Evolutionary conservation across 2,113 vertebrate species (phyloP), one percentile per base, ranked within the genome.

Genomic region (Puffinus mauretanicus): DNA sequence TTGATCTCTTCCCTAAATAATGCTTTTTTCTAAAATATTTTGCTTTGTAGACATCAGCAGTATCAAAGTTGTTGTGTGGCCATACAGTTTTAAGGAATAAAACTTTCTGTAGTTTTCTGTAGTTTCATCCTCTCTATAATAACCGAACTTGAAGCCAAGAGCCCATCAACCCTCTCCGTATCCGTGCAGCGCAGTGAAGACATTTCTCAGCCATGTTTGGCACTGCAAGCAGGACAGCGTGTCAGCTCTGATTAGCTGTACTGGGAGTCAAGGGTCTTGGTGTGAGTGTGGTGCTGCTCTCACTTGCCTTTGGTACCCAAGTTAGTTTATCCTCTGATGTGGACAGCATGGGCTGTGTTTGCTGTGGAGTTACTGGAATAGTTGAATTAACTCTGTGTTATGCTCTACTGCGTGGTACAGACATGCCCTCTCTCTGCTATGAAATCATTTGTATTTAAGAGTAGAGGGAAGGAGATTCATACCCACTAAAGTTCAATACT

Each of bases 141-240:
- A 29, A 66, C 5, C 40, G 77, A 71, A 11, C 38, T 20, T 16
- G 62, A 80, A 42, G 44, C 75, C 51, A 55, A 57, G 66, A 51
- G 24, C 49, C 88, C 1, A 0, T 26, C 78, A 70, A 42, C 38
- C 34, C 13, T 64, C 18, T 65, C 34, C 0, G 0, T 49, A 42
- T 54, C 54, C 8, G 44, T 2, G 40, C 62, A 90, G 79, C 34
- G 40, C 58, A 61, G 26, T 64, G 40, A 42, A 90, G 52, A 65
- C 11, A 7, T 12, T 82, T 26, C 75, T 73, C 60, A 77, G 58
- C 58, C 21, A 24, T 1, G 5, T 7, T 34, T 40, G 76, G 86
- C 79, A 12, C 75, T 69, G 75, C 58, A 30, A 69, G 66, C 55
- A 70, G 73, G 60, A 42, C 49, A 25, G 62, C 26, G 1, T 14